Conservation (phyloP, 53 echinoderm and acorn worm species). For the Actinopyga echinites region DNA sequence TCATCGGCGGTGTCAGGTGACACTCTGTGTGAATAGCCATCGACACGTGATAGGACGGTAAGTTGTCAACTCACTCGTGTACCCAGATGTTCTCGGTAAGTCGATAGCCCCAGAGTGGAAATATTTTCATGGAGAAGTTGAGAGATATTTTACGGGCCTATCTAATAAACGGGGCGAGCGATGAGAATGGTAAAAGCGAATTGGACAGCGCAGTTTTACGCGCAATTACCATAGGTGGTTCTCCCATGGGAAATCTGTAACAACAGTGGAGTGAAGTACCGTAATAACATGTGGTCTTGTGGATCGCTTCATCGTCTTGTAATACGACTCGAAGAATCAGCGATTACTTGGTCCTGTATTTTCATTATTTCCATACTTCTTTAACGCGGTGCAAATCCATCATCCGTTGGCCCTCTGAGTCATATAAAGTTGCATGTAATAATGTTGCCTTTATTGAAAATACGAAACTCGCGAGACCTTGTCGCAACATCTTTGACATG, state of each 20-base stretch:
- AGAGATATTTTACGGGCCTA: slow-evolving; percentile 31
- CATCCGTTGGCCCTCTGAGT: slow-evolving; percentile 12
- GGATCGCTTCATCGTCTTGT: slow-evolving; percentile 2
- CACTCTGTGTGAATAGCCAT: slow-evolving; percentile 22
- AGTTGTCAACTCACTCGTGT: slow-evolving; percentile 29
- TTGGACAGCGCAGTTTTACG: slow-evolving; percentile 27
- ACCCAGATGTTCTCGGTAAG: slow-evolving; percentile 31
- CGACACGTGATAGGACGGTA: slow-evolving; percentile 30
- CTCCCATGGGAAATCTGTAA: slow-evolving; percentile 32
- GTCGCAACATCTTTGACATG: too few relatives aligned
- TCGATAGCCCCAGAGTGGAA: slow-evolving; percentile 36
- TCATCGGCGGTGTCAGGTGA: slow-evolving; percentile 20
- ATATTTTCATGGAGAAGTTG: slow-evolving; percentile 27
- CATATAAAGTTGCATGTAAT: slow-evolving; percentile 39
- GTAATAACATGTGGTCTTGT: slow-evolving; percentile 32
- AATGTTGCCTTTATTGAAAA: slow-evolving; percentile 24
- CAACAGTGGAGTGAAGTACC: slow-evolving; percentile 25
- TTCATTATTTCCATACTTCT: slow-evolving; percentile 23
- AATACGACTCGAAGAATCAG: slow-evolving; percentile 8
- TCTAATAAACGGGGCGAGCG: slow-evolving; percentile 36
- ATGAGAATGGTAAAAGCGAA: background rate
- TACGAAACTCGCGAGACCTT: background rate
- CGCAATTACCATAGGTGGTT: slow-evolving; percentile 30
- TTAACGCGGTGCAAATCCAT: slow-evolving; percentile 31
- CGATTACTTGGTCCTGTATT: slow-evolving; percentile 5